A percentile compares a stretch with the other conserved stretches of the same genome.
phyloP scores from a whole-genome alignment of 2,888 invertebrate genomes.

The Gastracanthus pulcherrimus region DNA sequence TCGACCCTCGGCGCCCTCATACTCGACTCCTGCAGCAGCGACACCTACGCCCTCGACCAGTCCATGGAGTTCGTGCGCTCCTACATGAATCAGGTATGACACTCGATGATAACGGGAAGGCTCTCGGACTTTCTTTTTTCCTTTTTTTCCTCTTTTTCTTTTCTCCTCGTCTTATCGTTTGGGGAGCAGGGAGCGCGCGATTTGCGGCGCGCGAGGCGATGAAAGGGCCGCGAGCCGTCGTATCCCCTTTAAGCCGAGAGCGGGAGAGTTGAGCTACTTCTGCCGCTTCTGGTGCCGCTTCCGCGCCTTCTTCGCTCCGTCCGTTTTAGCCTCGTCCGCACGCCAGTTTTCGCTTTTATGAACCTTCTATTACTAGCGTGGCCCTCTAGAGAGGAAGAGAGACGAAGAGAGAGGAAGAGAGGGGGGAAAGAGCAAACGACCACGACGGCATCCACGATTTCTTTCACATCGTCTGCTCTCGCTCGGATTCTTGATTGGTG shows the following conservation, averaged over 20 bases:
- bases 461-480: too few relatives aligned
- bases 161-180: neutral
- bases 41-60: conserved; percentile 84
- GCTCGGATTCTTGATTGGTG: too few relatives aligned
- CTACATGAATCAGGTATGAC: conserved; percentile 79
- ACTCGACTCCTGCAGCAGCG: conserved; percentile 80
- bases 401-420: too few relatives aligned
- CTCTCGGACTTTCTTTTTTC: neutral
- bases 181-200: neutral
- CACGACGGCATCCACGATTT: too few relatives aligned
- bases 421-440: neutral
- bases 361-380: conserved; percentile 35
- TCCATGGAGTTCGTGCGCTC: conserved; percentile 83
- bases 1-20: conserved; percentile 79
- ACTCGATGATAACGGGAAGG: neutral
- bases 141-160: neutral
- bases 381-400: neutral
- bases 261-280: too few relatives aligned
- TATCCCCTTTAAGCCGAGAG: conserved; percentile 23
- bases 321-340: neutral
- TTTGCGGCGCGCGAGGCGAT: too few relatives aligned
- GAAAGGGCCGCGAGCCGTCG: too few relatives aligned
- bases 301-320: neutral
- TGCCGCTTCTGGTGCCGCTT: neutral
- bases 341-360: conserved; percentile 49